Percentiles rank a stretch among this genome's conserved stretches.
phyloP scores from a whole-genome alignment of 2,888 invertebrate species.

The Timandra comae region DNA sequence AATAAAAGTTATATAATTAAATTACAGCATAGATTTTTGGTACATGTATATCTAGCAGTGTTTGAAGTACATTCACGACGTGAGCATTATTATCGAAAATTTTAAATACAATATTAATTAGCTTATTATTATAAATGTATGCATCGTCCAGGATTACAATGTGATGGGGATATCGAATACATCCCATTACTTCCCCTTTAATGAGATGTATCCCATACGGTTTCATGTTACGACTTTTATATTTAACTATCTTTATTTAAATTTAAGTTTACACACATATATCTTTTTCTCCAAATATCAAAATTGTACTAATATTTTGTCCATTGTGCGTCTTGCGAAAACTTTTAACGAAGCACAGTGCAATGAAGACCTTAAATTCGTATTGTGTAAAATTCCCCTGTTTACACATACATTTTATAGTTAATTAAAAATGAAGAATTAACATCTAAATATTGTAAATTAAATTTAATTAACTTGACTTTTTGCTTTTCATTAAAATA shows the following conservation, averaged over 20 bases:
- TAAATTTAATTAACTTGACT: conserved; percentile 41
- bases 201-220: conserved; percentile 61
- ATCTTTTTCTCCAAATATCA: conserved; percentile 20
- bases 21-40: conserved; percentile 68
- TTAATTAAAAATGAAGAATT: conserved; percentile 24
- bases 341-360: conserved; percentile 58
- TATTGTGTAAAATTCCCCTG: conserved; percentile 72
- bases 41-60: conserved; percentile 71
- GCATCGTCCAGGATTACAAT: conserved; percentile 37
- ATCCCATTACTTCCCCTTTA: conserved; percentile 74
- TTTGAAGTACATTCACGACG: conserved; percentile 64
- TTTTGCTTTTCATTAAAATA: conserved; percentile 54
- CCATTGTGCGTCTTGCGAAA: conserved; percentile 64
- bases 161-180: conserved; percentile 35
- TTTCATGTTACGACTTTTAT: conserved; percentile 29
- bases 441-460: conserved; percentile 36
- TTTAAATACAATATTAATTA: conserved; percentile 40
- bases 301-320: conserved; percentile 46
- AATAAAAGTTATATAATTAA: conserved; percentile 73
- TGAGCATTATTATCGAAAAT: conserved; percentile 61
- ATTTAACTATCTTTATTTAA: conserved; percentile 27
- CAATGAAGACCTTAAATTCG: conserved; percentile 43
- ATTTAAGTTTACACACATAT: conserved; percentile 8
- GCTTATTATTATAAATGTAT: conserved; percentile 44
- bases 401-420: conserved; percentile 53